phyloP scores from a whole-genome alignment of 2,113 vertebrate species.

The Paramisgurnus dabryanus region DNA sequence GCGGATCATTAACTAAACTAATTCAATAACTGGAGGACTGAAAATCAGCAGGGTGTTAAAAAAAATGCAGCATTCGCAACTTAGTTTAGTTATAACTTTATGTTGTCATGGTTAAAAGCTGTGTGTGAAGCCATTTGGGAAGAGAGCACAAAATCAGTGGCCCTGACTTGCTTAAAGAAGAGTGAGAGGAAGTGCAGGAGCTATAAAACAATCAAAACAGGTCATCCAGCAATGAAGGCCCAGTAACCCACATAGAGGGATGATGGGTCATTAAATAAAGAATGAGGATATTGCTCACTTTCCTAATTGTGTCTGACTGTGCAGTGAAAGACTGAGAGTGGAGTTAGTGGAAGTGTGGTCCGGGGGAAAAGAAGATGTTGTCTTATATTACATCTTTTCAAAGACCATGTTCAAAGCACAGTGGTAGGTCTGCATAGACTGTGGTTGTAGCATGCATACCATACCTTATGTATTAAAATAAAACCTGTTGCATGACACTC shows the following conservation, averaged over 20 bases:
- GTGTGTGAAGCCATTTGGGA: not conserved
- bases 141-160: not conserved
- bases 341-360: not conserved
- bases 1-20: not conserved
- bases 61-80: not conserved
- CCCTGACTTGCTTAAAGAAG: not conserved
- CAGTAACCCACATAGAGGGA: constrained; percentile 34
- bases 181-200: not conserved
- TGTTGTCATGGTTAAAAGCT: not conserved
- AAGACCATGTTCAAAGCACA: not conserved
- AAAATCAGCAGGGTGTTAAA: not conserved
- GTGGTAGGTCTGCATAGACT: no score
- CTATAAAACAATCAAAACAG: constrained; percentile 14
- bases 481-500: no score
- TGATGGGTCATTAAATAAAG: constrained; percentile 41
- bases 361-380: not conserved
- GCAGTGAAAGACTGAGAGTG: constrained; percentile 5
- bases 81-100: not conserved
- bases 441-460: no score
- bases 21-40: not conserved
- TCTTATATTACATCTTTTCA: not conserved
- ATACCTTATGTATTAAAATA: no score
- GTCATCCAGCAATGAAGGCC: not conserved
- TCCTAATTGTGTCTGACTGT: constrained; percentile 27
- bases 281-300: constrained; percentile 30